Percentiles rank a stretch among this genome's conserved stretches.
These are phyloP conservation scores for Ormyrus labotus DNA, from an alignment of 2,888 invertebrate species.

Conservation along the genomic window DNA sequence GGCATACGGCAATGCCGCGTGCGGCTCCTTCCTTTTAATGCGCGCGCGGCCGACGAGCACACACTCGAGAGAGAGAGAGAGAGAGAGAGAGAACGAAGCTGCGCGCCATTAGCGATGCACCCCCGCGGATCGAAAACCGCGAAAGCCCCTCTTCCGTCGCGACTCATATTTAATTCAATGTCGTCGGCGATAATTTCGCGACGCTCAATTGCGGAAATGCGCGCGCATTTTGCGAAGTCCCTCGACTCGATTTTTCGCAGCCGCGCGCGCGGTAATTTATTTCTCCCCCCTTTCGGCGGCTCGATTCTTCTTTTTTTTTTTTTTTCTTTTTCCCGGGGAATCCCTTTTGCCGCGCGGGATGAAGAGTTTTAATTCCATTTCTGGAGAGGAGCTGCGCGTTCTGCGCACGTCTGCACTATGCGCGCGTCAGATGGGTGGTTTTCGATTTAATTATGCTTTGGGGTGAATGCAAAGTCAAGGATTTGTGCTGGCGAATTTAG, in stretches of 20 bases:
- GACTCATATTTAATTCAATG: slow-evolving; percentile 72
- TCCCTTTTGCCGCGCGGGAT: neutral
- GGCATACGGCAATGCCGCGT: slow-evolving; percentile 23
- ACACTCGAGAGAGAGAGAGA: slow-evolving; percentile 1
- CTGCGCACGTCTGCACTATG: neutral
- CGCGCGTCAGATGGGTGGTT: too few species aligned
- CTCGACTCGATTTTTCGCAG: slow-evolving; percentile 42
- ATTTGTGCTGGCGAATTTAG: too few species aligned
- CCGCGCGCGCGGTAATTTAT: slow-evolving; percentile 34
- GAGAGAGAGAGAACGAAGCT: neutral
- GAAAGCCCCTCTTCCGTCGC: slow-evolving; percentile 14
- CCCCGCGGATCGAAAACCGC: slow-evolving; percentile 12
- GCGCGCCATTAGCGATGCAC: slow-evolving; percentile 39
- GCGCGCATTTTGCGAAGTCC: neutral
- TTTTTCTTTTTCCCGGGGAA: neutral
- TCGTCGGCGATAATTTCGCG: slow-evolving; percentile 64
- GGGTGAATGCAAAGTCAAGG: too few species aligned
- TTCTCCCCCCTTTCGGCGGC: slow-evolving; percentile 23
- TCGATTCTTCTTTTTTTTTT: slow-evolving; percentile 14
- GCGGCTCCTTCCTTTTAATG: slow-evolving; percentile 15
- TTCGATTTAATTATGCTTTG: too few species aligned
- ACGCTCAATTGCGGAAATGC: slow-evolving; percentile 47
- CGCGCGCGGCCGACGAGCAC: neutral
- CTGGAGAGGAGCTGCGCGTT: neutral
- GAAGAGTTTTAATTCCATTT: slow-evolving; percentile 25